Conservation (phyloP, 2,797 vertebrate species). For the Cyprinella venusta region DNA sequence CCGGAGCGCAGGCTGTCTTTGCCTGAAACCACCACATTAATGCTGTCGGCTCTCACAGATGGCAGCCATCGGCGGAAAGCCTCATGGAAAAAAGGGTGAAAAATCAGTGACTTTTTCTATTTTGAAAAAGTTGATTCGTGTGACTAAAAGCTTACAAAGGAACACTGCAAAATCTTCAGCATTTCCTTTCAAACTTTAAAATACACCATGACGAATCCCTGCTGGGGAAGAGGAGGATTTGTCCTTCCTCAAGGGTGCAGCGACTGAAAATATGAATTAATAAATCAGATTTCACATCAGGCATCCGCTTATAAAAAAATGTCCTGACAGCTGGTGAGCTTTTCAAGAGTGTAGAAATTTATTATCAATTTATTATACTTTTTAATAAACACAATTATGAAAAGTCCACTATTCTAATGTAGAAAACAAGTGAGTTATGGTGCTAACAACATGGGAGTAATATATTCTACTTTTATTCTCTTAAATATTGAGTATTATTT, state of each 20-base stretch:
- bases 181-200: neutral
- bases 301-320: neutral
- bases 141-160: neutral
- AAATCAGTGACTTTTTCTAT: neutral
- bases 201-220: neutral
- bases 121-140: neutral
- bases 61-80: conserved; percentile 94
- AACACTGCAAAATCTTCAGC: neutral
- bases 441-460: neutral
- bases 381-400: neutral
- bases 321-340: neutral
- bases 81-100: conserved; percentile 72
- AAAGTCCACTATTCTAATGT: neutral
- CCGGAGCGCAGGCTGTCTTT: conserved; percentile 83
- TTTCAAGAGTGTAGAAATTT: neutral
- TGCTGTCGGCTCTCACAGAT: conserved; percentile 79
- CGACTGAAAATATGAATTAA: conserved; percentile 16
- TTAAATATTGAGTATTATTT: neutral
- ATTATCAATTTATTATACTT: neutral
- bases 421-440: neutral
- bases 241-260: conserved; percentile 27
- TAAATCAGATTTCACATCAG: conserved; percentile 34
- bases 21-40: conserved; percentile 90
- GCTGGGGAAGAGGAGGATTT: neutral
- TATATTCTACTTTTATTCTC: neutral